These are phyloP conservation scores for Vandiemenella viatica DNA, from an alignment of 2,888 invertebrate genomes.

Conservation along the genomic window DNA sequence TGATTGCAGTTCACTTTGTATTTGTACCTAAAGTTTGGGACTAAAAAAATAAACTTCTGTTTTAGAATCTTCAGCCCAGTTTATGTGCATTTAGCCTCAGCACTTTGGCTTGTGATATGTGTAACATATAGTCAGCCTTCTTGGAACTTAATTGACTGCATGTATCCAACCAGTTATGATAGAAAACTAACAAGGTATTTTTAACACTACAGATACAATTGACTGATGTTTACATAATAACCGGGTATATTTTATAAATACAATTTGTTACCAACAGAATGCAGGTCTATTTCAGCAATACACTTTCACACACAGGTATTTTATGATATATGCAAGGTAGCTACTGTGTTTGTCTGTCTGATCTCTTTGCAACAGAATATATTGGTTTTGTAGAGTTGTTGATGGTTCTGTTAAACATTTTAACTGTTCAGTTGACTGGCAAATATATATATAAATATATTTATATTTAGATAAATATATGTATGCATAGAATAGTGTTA, in stretches of 20 bases:
- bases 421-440: not conserved
- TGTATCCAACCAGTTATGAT: not conserved
- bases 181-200: constrained; percentile 5
- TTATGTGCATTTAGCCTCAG: too few relatives aligned
- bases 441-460: not conserved
- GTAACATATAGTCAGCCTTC: too few relatives aligned
- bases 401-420: not conserved
- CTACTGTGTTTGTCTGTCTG: not conserved
- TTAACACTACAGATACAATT: constrained; percentile 4
- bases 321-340: not conserved
- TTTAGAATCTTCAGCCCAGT: too few relatives aligned
- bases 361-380: not conserved
- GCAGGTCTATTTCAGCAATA: constrained; percentile 3
- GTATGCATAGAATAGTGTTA: too few relatives aligned
- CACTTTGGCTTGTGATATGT: too few relatives aligned
- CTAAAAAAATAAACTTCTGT: too few relatives aligned
- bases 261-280: constrained; percentile 5
- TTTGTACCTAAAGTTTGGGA: too few relatives aligned
- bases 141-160: not conserved
- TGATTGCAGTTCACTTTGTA: too few relatives aligned
- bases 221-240: constrained; percentile 5
- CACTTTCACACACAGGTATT: not conserved
- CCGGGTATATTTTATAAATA: constrained; percentile 5
- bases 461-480: not conserved
- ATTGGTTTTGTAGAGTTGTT: not conserved